These are phyloP conservation scores for Peribatodes rhomboidaria DNA, from an alignment of 2,888 invertebrate species.

Conservation along the genomic window DNA sequence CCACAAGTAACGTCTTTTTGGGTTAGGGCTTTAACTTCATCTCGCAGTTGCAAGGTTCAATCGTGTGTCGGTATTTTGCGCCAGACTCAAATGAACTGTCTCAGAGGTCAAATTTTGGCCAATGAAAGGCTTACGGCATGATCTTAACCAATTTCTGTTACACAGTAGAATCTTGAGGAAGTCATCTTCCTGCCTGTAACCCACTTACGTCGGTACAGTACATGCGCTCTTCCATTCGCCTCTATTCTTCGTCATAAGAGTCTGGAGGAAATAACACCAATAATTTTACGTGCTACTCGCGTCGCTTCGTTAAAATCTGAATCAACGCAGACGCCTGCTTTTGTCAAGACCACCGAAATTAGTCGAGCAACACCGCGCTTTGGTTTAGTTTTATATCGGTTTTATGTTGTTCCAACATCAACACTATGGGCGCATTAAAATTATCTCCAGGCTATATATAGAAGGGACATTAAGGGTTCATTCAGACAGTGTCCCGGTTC, in stretches of 20 bases:
- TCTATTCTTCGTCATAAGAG: too few species aligned
- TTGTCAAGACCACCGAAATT: too few species aligned
- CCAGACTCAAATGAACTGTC: background rate
- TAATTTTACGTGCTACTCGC: too few species aligned
- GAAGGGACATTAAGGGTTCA: slow-evolving; percentile 53
- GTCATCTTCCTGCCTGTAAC: too few species aligned
- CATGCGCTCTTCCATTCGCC: too few species aligned
- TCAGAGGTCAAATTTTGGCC: background rate
- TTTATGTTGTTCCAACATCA: slow-evolving; percentile 35
- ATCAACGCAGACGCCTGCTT: too few species aligned
- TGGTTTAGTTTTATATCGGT: slow-evolving; percentile 9
- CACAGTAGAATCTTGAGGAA: too few species aligned
- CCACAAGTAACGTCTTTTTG: too few species aligned
- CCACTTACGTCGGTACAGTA: too few species aligned
- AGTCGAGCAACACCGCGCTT: background rate
- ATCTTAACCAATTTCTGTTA: background rate
- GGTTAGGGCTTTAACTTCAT: too few species aligned
- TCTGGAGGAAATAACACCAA: too few species aligned
- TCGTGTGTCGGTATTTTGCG: background rate
- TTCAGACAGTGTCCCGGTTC: slow-evolving; percentile 52
- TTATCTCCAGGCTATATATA: slow-evolving; percentile 52
- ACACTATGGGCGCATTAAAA: slow-evolving; percentile 48
- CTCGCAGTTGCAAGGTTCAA: background rate
- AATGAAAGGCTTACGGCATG: background rate
- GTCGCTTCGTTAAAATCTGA: background rate